Base-by-base conservation (phyloP, 2,113 vertebrate genomes). In the Oncorhynchus keta region DNA sequence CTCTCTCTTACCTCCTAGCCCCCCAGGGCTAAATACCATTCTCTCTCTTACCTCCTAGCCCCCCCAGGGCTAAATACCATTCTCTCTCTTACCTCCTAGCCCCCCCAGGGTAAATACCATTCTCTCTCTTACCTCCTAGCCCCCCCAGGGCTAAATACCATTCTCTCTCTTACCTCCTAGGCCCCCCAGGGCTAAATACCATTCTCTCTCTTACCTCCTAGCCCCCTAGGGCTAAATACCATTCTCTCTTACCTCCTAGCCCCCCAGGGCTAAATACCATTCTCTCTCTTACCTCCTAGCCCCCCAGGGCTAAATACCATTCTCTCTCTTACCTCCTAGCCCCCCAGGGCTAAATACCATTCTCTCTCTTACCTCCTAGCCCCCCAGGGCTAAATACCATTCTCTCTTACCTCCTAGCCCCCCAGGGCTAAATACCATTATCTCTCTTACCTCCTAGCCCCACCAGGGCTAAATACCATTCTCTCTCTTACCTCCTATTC, bases 321-420 rank as follows among this genome's bases (percentile, higher is more conserved):
- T 26, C 3, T 30, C 3, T 30, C 35, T 39, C 28, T 28, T 28
- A 28, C 90, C 84, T 1, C 88, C 89, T 4, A 94, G 68, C 14
- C 85, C 88, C 92, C 92, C 28, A 28, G 28, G 28, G 28, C 28
- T 28, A 3, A 28, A 28, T 0, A 28, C 28, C 28, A 28, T 28
- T 26, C 3, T 30, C 30, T 39, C 35, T 39, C 28, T 28, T 28
- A 28, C 90, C 84, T 1, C 88, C 89, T 4, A 94, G 68, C 14
- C 85, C 88, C 92, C 92, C 3, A 28, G 28, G 2, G 28, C 2
- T 28, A 28, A 28, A 28, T 3, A 28, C 28, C 28, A 28, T 28
- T 30, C 30, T 39, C 35, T 39, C 28, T 28, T 28, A 28, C 90
- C 84, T 1, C 88, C 89, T 4, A 94, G 68, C 14, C 85, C 88